A percentile compares a stretch with the other conserved stretches of the same genome.
Conservation (phyloP, 2,113 vertebrate species). For the Colistium nudipinnis region DNA sequence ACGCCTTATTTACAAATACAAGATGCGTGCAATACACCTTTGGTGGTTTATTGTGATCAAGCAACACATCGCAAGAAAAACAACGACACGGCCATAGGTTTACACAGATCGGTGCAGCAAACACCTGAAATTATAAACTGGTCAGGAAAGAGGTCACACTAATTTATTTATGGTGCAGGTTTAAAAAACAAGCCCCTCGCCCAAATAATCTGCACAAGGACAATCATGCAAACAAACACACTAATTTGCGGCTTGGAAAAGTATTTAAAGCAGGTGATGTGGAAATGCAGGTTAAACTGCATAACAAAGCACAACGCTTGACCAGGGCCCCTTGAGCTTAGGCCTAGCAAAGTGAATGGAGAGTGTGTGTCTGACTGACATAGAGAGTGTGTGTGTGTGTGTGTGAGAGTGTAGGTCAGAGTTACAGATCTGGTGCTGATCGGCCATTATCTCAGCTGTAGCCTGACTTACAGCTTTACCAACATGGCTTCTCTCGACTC, state of each 20-base stretch:
- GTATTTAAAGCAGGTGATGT: constrained; percentile 27
- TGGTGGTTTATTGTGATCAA: constrained; percentile 15
- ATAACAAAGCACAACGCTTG: constrained; percentile 24
- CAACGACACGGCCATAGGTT: background rate
- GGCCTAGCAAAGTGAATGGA: constrained; percentile 1
- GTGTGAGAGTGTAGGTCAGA: constrained; percentile 59
- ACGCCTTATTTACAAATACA: background rate
- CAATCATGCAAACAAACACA: constrained; percentile 2
- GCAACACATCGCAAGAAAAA: background rate
- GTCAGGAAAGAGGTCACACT: background rate
- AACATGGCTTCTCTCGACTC: constrained; percentile 75
- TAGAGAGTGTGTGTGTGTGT: constrained; percentile 5
- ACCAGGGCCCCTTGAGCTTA: background rate
- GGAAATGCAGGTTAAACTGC: constrained; percentile 57
- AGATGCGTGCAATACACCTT: background rate
- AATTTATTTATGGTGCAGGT: background rate
- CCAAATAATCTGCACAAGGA: background rate
- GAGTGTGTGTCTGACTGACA: constrained; percentile 25
- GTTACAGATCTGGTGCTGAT: constrained; percentile 70
- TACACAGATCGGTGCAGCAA: background rate
- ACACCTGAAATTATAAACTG: background rate
- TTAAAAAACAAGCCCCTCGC: background rate
- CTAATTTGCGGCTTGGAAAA: constrained; percentile 8
- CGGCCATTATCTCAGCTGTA: constrained; percentile 81
- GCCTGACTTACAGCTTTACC: constrained; percentile 73